phyloP scores from a whole-genome alignment of 1,140 invertebrate genomes.

The Drosophila arizonae region DNA sequence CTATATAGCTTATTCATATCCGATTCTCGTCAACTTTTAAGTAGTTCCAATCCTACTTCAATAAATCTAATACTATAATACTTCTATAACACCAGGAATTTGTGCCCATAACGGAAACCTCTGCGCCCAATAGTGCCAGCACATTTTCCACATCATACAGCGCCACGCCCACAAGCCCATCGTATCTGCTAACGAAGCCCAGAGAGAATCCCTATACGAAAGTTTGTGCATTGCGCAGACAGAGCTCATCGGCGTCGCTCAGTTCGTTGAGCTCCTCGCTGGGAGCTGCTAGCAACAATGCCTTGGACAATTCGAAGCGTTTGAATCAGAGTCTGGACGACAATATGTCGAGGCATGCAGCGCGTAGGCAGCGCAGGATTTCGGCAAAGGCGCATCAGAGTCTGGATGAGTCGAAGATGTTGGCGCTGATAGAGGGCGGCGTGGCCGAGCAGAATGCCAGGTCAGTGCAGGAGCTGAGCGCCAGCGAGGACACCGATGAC shows the following conservation, averaged over 20 bases:
- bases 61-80: no score
- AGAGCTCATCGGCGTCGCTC: conserved; percentile 90
- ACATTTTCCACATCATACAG: conserved; percentile 68
- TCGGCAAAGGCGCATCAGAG: conserved; percentile 84
- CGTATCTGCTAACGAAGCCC: conserved; percentile 87
- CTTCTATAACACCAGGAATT: conserved; percentile 67
- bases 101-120: conserved; percentile 57
- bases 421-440: conserved; percentile 68
- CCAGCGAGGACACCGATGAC: conserved; percentile 62
- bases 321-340: conserved; percentile 88
- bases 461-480: conserved; percentile 41
- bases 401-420: conserved; percentile 85
- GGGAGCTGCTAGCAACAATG: conserved; percentile 30
- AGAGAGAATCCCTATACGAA: conserved; percentile 93
- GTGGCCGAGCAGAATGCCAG: conserved; percentile 35
- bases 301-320: conserved; percentile 83
- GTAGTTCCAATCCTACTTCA: no score
- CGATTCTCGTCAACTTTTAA: no score
- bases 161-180: conserved; percentile 86
- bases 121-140: conserved; percentile 73
- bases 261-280: conserved; percentile 73
- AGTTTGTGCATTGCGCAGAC: conserved; percentile 91
- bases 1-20: no score
- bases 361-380: conserved; percentile 52
- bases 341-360: conserved; percentile 84